Conservation (phyloP, 2,888 invertebrate genomes). For the Rotaria macrura region DNA sequence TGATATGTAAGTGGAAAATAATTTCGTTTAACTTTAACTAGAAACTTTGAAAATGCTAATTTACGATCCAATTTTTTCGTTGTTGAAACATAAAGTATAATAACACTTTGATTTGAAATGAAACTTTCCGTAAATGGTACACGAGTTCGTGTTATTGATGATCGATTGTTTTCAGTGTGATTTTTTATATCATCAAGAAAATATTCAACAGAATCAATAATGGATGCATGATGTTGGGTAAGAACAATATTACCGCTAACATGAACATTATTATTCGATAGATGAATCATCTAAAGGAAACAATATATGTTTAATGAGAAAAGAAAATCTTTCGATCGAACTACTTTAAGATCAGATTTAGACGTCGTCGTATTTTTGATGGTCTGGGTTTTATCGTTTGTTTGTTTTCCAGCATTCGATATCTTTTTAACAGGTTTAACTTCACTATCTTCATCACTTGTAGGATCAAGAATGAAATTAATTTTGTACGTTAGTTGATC, state of each 20-base stretch:
- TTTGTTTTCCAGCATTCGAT: too few species aligned
- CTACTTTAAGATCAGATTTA: neutral
- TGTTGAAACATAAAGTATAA: slow-evolving; percentile 8
- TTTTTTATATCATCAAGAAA: neutral
- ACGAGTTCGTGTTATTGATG: neutral
- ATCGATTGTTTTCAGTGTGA: neutral
- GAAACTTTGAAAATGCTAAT: neutral
- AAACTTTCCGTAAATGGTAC: neutral
- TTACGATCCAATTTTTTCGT: neutral
- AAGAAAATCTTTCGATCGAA: neutral
- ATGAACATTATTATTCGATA: neutral
- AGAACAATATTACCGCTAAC: neutral
- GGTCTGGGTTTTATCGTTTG: neutral
- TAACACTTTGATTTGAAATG: neutral
- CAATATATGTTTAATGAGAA: neutral
- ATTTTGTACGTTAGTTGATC: too few species aligned
- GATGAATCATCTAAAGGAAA: neutral
- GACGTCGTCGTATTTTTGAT: neutral
- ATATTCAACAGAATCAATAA: neutral
- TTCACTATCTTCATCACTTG: neutral
- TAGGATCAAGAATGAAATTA: too few species aligned
- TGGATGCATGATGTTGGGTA: neutral
- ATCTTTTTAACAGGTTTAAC: too few species aligned
- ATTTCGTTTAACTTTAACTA: neutral
- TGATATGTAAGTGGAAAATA: neutral